Conservation (phyloP, 1,140 invertebrate genomes). For the Drosophila ogumai region DNA sequence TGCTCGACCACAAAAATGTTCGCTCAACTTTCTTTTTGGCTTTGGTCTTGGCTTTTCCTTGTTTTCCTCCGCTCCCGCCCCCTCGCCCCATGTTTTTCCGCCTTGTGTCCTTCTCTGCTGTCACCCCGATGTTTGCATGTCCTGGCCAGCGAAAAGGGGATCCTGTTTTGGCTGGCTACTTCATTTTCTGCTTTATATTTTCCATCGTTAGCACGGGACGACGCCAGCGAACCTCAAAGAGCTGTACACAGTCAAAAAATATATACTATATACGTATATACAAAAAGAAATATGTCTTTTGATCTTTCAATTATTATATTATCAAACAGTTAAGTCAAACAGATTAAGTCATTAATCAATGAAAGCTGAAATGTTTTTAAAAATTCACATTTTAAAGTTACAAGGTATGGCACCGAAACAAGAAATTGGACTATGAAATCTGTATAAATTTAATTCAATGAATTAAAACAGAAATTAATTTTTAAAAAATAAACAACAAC, state of each 20-base stretch:
- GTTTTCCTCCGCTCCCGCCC: neutral
- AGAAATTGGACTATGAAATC: too few species aligned
- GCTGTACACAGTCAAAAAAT: neutral
- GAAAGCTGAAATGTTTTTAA: too few species aligned
- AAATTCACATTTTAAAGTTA: too few species aligned
- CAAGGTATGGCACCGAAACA: too few species aligned
- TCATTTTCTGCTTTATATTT: conserved; percentile 76
- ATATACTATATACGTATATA: neutral
- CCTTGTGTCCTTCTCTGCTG: conserved; percentile 38
- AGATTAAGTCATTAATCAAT: neutral
- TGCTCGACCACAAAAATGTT: conserved; percentile 82
- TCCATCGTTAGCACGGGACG: conserved; percentile 50
- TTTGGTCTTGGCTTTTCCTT: conserved; percentile 45
- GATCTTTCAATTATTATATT: neutral
- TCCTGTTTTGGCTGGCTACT: conserved; percentile 61
- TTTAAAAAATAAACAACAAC: too few species aligned
- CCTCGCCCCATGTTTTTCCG: neutral
- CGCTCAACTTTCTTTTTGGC: conserved; percentile 73
- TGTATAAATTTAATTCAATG: neutral
- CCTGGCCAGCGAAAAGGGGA: conserved; percentile 43
- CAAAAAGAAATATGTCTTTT: neutral
- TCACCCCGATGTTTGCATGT: conserved; percentile 52
- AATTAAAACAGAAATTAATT: neutral
- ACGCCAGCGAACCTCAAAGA: conserved; percentile 40
- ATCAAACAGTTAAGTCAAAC: neutral